Conservation (phyloP, 2,113 vertebrate species). For the Lycocorax pyrrhopterus region DNA sequence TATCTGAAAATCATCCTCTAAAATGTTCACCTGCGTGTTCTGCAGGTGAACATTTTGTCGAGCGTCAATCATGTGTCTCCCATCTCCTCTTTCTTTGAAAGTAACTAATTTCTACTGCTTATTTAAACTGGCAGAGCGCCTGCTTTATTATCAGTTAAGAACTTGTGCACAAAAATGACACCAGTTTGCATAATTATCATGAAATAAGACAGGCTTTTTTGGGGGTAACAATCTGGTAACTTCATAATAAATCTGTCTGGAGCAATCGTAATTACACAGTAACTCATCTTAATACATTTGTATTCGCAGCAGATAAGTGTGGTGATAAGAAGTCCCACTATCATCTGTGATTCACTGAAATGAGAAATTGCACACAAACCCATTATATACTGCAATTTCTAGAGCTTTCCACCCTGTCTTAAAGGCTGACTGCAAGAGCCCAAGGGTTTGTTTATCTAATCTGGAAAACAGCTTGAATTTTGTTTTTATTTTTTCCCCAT, state of each 20-base stretch:
- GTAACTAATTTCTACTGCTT: slow-evolving; percentile 47
- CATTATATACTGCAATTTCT: background rate
- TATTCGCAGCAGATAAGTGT: slow-evolving; percentile 43
- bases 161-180: slow-evolving; percentile 42
- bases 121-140: slow-evolving; percentile 57
- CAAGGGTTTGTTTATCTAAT: slow-evolving; percentile 31
- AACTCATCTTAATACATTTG: slow-evolving; percentile 60
- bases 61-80: background rate
- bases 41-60: background rate
- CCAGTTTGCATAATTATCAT: slow-evolving; percentile 57
- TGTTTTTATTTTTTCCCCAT: background rate
- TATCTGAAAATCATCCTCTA: background rate
- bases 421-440: background rate
- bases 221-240: slow-evolving; percentile 56
- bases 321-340: slow-evolving; percentile 44
- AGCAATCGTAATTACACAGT: slow-evolving; percentile 60
- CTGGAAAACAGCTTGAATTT: background rate
- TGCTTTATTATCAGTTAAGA: slow-evolving; percentile 64
- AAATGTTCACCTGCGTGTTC: background rate
- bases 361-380: background rate
- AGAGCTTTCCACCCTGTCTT: background rate
- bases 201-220: slow-evolving; percentile 61
- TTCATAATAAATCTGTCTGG: slow-evolving; percentile 59
- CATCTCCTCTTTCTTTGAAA: background rate
- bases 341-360: slow-evolving; percentile 21